Conservation (phyloP, 2,797 vertebrate species). For the Xerus rutilus region DNA sequence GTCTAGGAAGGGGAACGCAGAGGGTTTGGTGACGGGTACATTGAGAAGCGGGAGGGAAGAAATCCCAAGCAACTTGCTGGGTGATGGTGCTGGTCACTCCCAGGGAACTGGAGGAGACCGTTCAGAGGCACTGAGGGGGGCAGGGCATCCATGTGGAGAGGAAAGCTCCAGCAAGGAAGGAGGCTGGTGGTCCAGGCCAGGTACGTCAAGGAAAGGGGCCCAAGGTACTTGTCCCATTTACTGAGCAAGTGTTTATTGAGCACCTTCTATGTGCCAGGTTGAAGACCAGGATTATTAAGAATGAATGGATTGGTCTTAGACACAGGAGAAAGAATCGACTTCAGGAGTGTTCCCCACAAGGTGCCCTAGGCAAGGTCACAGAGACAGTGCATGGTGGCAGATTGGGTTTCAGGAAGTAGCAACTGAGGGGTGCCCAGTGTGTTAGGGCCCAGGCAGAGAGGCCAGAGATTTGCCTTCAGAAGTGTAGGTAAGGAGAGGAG, state of each 20-base stretch:
- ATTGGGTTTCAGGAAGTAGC: not conserved
- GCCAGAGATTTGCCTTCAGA: not conserved
- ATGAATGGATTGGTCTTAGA: not conserved
- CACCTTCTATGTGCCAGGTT: not conserved
- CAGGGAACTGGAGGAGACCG: not conserved
- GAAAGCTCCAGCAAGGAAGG: not conserved
- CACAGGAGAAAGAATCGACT: not conserved
- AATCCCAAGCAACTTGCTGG: not conserved
- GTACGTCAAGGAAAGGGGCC: not conserved
- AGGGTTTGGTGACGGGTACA: not conserved
- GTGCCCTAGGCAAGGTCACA: not conserved
- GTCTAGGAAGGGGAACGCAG: not conserved
- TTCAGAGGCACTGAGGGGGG: not conserved
- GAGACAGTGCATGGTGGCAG: not conserved
- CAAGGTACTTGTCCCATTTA: not conserved
- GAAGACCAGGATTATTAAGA: not conserved
- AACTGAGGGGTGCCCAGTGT: not conserved
- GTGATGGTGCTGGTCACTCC: not conserved
- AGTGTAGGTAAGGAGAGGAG: not conserved
- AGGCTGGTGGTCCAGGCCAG: not conserved
- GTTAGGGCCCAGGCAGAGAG: not conserved
- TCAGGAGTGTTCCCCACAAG: no score
- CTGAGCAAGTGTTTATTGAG: not conserved
- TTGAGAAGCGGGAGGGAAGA: not conserved
- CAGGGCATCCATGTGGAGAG: not conserved